Base-by-base conservation (phyloP, 2,888 invertebrate species). In the Phalera bucephala region DNA sequence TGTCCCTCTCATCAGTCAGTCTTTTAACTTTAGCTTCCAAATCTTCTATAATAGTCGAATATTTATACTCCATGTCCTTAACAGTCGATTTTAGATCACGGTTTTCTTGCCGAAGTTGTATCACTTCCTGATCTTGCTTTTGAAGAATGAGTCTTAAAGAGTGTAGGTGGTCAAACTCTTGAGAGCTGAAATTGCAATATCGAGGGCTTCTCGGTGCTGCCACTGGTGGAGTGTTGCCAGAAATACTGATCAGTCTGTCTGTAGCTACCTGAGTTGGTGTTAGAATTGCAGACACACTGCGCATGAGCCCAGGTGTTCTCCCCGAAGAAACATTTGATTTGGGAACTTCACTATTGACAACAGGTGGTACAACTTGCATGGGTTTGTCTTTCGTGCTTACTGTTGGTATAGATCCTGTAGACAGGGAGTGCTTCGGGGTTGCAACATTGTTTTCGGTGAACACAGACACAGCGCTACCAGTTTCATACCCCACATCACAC, bases 221-320 rank as follows among this genome's bases (percentile, higher is more conserved):
- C 9, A 69, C 71, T 0, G 87, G 87, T 2, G 87, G 85, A 23
- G 87, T 83, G 38, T 48, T 76, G 0, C 80, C 85, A 9, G 83
- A 72, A 45, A 87, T 70, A 43, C 70, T 82, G n/a, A 88, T 82
- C 1, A 89, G 72, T 41, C 77, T 73, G 5, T 88, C 88, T 41
- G 86, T 88, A 6, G 76, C 76, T 6, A 86, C 86, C 39, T 74
- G 73, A 22, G 79, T 74, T 1, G 87, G 85, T 7, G 84, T 72
- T 7, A 89, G 64, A 14, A 89, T 87, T 9, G 85, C 88, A 29
- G 88, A 89, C 8, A 81, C 73, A 72, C 88, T 89, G 10, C 87
- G 74, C 10, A 80, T 70, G n/a, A 89, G 60, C 2, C 64, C 68
- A 17, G 85, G 85, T n/a, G 76, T 74, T 20, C 70, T 66, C 11